Percentiles rank a stretch among this genome's conserved stretches.
phyloP scores from a whole-genome alignment of 2,797 vertebrate species.

The Onychomys arenicola region DNA sequence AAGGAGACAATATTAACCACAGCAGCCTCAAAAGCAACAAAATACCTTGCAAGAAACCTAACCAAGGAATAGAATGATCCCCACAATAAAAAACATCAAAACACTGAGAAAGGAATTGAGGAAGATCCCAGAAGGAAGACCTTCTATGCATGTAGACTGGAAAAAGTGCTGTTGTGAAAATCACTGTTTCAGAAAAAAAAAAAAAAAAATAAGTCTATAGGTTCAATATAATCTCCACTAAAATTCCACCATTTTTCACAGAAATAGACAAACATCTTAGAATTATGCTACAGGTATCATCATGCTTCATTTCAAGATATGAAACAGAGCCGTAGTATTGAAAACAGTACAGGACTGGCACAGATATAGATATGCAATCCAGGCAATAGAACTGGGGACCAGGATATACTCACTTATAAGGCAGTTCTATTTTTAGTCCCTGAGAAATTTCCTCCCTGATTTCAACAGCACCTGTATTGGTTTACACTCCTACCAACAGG shows the following conservation, averaged over 20 bases:
- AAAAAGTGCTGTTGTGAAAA: background rate
- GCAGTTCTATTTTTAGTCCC: no score
- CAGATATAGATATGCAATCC: background rate
- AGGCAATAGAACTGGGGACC: background rate
- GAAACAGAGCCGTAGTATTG: background rate
- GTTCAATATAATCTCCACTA: background rate
- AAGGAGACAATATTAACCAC: background rate
- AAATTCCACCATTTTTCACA: background rate
- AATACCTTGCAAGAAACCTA: background rate
- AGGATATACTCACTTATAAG: background rate
- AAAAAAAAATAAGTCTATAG: no score
- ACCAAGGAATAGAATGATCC: background rate
- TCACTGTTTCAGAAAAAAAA: background rate
- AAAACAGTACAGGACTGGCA: background rate
- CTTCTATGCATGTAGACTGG: background rate
- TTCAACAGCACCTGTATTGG: no score
- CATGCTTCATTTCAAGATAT: background rate
- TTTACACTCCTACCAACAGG: no score
- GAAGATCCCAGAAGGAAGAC: background rate
- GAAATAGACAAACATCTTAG: background rate
- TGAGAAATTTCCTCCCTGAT: no score
- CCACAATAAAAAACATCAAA: background rate
- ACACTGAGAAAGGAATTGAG: background rate
- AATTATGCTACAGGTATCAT: background rate
- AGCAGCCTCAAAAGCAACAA: background rate